Conservation (phyloP, 2,797 vertebrate species). For the Sebastes ruberrimus region DNA sequence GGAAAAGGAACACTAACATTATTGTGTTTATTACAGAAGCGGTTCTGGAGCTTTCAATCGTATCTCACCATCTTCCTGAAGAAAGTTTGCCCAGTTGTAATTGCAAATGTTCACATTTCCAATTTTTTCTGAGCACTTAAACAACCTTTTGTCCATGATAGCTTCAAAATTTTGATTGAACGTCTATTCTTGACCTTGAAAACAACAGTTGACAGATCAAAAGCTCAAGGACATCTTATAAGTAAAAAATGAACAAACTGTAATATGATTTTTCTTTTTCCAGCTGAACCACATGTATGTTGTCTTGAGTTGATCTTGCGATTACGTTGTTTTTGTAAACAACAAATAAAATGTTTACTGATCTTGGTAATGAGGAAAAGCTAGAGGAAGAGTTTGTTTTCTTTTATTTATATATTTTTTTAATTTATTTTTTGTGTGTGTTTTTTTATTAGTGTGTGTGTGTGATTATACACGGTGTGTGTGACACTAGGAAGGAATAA, state of each 20-base stretch:
- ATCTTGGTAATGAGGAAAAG: neutral
- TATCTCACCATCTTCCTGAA: neutral
- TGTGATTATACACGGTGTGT: neutral
- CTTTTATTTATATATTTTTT: neutral
- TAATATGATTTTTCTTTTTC: neutral
- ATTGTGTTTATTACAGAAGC: neutral
- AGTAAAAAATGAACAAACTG: neutral
- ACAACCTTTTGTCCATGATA: neutral
- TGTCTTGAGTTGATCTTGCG: neutral
- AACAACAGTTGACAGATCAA: neutral
- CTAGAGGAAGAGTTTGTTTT: neutral
- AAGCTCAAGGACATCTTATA: neutral
- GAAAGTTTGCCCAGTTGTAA: neutral
- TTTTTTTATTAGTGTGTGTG: no score
- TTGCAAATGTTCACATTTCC: neutral
- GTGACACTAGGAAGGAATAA: neutral
- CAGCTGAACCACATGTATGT: neutral
- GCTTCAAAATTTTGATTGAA: neutral
- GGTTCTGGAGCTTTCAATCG: neutral
- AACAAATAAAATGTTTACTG: neutral
- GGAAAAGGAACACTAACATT: neutral
- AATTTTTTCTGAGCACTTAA: neutral
- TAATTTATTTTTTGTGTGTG: neutral
- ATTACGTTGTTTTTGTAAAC: neutral
- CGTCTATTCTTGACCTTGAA: neutral